These are phyloP conservation scores for Ciconia nigra DNA, from an alignment of 2,797 vertebrate species.

Conservation along the genomic window DNA sequence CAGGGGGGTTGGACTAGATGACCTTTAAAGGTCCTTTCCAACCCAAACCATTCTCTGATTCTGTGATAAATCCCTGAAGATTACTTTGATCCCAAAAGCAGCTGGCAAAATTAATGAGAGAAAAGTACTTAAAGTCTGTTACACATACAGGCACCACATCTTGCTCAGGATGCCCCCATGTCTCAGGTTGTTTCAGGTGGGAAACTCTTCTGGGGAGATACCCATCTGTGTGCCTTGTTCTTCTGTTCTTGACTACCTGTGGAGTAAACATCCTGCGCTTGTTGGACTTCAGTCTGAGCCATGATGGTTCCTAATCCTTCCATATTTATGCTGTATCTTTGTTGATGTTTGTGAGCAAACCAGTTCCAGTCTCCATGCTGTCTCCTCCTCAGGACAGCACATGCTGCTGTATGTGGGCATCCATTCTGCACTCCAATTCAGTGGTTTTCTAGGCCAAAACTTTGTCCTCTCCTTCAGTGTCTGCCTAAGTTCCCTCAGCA, in stretches of 20 bases:
- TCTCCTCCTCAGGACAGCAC: not conserved
- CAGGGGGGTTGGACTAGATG: not conserved
- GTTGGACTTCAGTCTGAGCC: not conserved
- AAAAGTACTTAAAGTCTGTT: not conserved
- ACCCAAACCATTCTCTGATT: not conserved
- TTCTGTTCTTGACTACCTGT: not conserved
- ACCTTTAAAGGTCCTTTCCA: not conserved
- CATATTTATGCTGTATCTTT: not conserved
- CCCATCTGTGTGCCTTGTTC: not conserved
- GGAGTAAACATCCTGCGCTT: not conserved
- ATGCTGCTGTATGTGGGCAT: accelerated
- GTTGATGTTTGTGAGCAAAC: not conserved
- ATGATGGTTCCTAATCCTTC: not conserved
- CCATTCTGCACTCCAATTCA: not conserved
- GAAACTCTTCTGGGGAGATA: not conserved
- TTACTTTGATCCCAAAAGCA: not conserved
- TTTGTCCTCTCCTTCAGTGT: not conserved
- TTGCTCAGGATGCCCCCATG: not conserved
- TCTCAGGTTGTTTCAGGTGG: not conserved
- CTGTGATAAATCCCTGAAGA: not conserved
- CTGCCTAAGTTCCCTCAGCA: not conserved
- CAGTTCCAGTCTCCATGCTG: not conserved
- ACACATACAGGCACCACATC: not conserved
- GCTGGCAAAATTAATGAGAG: not conserved
- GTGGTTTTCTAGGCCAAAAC: not conserved